These are phyloP conservation scores for Cryptophagus acutangulus DNA, from an alignment of 2,888 invertebrate species.

Conservation along the genomic window DNA sequence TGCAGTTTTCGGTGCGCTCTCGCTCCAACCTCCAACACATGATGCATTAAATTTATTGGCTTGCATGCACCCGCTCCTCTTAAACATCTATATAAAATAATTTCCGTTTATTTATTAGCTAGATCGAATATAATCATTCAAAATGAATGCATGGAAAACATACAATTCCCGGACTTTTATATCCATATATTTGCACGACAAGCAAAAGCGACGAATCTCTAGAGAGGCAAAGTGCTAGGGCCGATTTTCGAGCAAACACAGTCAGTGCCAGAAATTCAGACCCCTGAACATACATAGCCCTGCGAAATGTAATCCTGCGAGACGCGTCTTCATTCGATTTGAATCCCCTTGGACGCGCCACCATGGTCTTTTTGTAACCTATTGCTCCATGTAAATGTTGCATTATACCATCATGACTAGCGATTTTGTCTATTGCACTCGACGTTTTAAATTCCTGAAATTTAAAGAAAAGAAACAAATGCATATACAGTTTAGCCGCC, in stretches of 20 bases:
- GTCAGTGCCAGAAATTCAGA: constrained; percentile 33
- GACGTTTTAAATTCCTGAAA: no score
- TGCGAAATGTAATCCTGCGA: constrained; percentile 33
- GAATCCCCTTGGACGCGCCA: constrained; percentile 29
- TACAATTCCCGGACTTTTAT: constrained; percentile 14
- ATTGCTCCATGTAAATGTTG: constrained; percentile 31
- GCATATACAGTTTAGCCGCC: no score
- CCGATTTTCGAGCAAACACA: constrained; percentile 27
- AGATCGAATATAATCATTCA: constrained; percentile 15
- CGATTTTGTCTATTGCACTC: no score
- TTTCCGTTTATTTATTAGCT: no score
- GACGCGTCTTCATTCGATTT: constrained; percentile 36
- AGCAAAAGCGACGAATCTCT: constrained; percentile 27
- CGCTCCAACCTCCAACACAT: no score
- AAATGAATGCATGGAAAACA: constrained; percentile 16
- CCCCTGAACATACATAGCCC: constrained; percentile 33
- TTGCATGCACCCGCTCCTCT: no score
- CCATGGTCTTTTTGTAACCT: constrained; percentile 30
- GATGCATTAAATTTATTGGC: no score
- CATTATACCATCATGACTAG: no score
- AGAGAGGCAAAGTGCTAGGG: constrained; percentile 27
- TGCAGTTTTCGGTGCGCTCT: no score
- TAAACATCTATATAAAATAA: no score
- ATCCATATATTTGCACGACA: constrained; percentile 22
- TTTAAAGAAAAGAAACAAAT: no score